phyloP scores from a whole-genome alignment of 1,140 invertebrate species.

The Polyergus mexicanus region DNA sequence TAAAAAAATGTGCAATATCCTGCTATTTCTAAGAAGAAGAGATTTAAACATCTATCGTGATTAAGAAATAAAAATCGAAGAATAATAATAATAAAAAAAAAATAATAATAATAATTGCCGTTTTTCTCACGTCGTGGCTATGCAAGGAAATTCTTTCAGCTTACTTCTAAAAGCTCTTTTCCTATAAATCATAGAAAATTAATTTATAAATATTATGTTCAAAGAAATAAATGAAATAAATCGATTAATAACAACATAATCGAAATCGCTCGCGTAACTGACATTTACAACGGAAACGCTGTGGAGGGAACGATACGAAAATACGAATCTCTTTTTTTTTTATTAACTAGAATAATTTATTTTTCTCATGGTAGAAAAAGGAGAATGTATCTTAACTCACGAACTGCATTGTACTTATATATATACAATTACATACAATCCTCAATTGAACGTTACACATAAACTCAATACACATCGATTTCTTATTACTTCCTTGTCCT shows the following conservation, averaged over 20 bases:
- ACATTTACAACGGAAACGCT: slow-evolving; percentile 1
- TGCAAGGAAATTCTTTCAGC: neutral
- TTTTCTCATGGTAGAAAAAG: slow-evolving; percentile 88
- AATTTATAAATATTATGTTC: neutral
- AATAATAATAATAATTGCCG: too few species aligned
- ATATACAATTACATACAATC: slow-evolving; percentile 86
- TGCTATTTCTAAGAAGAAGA: neutral
- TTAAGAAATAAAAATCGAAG: neutral
- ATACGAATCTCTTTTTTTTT: slow-evolving; percentile 78
- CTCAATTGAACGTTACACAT: slow-evolving; percentile 86
- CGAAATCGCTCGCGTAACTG: slow-evolving; percentile 7
- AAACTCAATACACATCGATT: slow-evolving; percentile 84
- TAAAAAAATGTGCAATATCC: neutral
- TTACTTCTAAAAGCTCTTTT: neutral
- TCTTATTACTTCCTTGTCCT: slow-evolving; percentile 77
- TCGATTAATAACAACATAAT: neutral
- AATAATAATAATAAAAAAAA: neutral
- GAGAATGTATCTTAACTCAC: slow-evolving; percentile 87
- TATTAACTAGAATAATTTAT: slow-evolving; percentile 88
- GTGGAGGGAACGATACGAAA: slow-evolving; percentile 66
- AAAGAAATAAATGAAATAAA: slow-evolving; percentile 5
- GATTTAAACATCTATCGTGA: neutral
- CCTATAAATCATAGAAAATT: neutral
- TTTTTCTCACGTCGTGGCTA: neutral
- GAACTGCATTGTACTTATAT: slow-evolving; percentile 86